phyloP scores from a whole-genome alignment of 2,113 vertebrate genomes.

The Carassius auratus region DNA sequence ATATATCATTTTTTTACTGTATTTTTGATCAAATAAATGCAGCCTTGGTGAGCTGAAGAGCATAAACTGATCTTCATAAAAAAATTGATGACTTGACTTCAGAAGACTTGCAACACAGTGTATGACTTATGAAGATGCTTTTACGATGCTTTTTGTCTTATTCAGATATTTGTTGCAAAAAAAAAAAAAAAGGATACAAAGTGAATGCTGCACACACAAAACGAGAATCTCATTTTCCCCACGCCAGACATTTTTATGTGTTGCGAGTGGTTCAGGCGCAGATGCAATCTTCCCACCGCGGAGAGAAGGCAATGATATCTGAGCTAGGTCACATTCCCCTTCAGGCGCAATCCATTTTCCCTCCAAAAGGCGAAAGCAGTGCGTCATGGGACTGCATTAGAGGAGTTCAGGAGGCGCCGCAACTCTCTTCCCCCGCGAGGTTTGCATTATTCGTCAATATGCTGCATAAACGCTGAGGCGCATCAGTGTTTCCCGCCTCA shows the following conservation, averaged over 20 bases:
- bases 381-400: background rate
- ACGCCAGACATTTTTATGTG: background rate
- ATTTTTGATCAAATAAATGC: too few relatives aligned
- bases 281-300: conserved; percentile 3
- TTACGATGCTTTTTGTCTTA: too few relatives aligned
- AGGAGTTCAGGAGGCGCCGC: background rate
- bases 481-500: background rate
- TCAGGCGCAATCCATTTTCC: conserved; percentile 15
- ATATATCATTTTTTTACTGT: too few relatives aligned
- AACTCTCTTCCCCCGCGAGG: background rate
- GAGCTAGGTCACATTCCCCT: conserved; percentile 8
- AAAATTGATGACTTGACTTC: too few relatives aligned
- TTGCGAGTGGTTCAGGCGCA: background rate
- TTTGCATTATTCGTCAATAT: background rate
- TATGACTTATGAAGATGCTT: too few relatives aligned
- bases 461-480: background rate
- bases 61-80: too few relatives aligned
- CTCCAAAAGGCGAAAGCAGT: background rate
- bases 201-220: too few relatives aligned
- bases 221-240: background rate
- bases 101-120: too few relatives aligned
- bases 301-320: background rate
- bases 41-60: too few relatives aligned
- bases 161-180: too few relatives aligned
- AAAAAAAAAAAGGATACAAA: too few relatives aligned